phyloP scores from a whole-genome alignment of 2,797 vertebrate species.

The Melanogrammus aeglefinus region DNA sequence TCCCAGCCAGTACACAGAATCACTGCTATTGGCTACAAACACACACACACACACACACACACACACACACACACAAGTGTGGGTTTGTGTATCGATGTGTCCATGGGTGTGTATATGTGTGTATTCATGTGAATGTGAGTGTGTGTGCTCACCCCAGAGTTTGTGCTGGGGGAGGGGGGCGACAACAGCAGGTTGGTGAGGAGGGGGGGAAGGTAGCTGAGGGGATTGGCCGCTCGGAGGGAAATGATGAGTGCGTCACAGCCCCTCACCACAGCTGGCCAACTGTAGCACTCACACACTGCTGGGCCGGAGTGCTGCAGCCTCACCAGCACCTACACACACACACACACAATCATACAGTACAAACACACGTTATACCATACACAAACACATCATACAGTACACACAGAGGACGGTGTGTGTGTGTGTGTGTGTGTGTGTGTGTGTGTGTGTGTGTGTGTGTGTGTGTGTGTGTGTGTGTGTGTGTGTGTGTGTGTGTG shows the following conservation, averaged over 20 bases:
- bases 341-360: neutral
- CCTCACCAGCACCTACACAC: neutral
- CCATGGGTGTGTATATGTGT: neutral
- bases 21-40: conserved; percentile 82
- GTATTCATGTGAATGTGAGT: neutral
- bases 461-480: too few species aligned
- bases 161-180: conserved; percentile 60
- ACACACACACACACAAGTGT: neutral
- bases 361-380: neutral
- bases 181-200: conserved; percentile 77
- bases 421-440: too few species aligned
- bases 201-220: conserved; percentile 82
- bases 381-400: neutral
- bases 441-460: too few species aligned
- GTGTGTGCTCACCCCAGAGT: conserved; percentile 74
- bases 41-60: neutral
- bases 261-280: conserved; percentile 83
- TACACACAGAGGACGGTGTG: neutral
- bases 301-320: conserved; percentile 60
- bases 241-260: conserved; percentile 80
- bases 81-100: too few species aligned
- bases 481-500: neutral
- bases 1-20: conserved; percentile 87
- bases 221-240: conserved; percentile 70
- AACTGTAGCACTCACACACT: conserved; percentile 78